These are phyloP conservation scores for Tachina grossa DNA, from an alignment of 2,888 invertebrate species.

Conservation along the genomic window DNA sequence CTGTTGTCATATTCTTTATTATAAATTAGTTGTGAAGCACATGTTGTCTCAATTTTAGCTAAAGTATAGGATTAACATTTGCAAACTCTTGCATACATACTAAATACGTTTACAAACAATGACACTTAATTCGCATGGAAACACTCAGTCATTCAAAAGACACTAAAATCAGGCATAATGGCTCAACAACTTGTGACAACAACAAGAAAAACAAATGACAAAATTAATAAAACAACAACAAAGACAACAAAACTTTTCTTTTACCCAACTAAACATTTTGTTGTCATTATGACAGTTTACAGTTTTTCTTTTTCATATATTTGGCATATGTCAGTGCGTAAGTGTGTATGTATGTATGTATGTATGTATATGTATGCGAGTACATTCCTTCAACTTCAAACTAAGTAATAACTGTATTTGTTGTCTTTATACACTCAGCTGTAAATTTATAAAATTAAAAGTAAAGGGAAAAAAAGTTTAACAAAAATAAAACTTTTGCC, in stretches of 20 bases:
- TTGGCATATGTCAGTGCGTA: neutral
- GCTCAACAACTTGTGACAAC: conserved; percentile 63
- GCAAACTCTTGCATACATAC: neutral
- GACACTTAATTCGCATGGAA: conserved; percentile 13
- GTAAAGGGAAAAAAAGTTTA: neutral
- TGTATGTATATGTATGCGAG: neutral
- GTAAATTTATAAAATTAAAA: conserved; percentile 48
- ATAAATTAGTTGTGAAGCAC: conserved; percentile 63
- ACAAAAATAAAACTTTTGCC: conserved; percentile 46
- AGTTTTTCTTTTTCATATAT: conserved; percentile 8
- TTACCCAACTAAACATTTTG: conserved; percentile 58
- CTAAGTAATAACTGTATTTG: neutral
- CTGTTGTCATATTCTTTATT: conserved; percentile 42
- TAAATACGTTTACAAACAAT: neutral
- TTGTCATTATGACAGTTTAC: conserved; percentile 62
- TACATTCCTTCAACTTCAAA: neutral
- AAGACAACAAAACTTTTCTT: conserved; percentile 25
- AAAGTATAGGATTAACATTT: conserved; percentile 28
- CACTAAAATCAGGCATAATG: conserved; percentile 62
- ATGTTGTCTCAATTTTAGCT: conserved; percentile 51
- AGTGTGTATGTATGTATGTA: neutral
- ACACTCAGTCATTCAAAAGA: conserved; percentile 33
- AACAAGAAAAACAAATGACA: conserved; percentile 18
- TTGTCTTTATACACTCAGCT: conserved; percentile 36
- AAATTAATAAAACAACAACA: conserved; percentile 16